Percentiles rank a stretch among this genome's conserved stretches.
phyloP scores from a whole-genome alignment of 2,888 invertebrate genomes.

The Trilocha varians region DNA sequence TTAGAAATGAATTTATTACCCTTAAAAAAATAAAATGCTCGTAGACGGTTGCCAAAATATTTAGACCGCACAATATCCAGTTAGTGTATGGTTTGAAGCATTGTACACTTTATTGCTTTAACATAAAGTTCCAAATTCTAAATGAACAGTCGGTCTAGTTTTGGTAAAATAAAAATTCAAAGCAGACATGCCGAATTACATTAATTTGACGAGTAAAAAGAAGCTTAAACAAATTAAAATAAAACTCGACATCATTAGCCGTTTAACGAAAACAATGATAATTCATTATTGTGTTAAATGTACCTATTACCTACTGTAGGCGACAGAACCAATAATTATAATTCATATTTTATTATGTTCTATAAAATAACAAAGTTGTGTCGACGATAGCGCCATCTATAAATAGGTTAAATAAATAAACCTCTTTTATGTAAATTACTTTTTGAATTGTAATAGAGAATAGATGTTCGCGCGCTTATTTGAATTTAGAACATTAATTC shows the following conservation, averaged over 20 bases:
- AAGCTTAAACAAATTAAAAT: not conserved
- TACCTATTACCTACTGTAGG: no score
- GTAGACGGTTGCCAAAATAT: conserved; percentile 1
- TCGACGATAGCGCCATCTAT: no score
- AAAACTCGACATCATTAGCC: not conserved
- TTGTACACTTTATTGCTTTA: not conserved
- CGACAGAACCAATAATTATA: no score
- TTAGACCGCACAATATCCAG: not conserved
- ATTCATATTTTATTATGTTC: no score
- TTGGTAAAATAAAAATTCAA: not conserved
- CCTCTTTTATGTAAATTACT: no score
- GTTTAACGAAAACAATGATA: not conserved
- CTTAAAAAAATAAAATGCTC: conserved; percentile 3
- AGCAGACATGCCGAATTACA: not conserved
- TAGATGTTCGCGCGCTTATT: no score
- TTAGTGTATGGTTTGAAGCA: not conserved
- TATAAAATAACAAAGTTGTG: no score
- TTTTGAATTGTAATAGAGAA: no score
- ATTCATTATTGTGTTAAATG: not conserved
- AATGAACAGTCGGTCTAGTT: not conserved
- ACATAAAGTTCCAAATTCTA: not conserved
- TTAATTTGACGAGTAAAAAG: not conserved
- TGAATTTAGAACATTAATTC: no score
- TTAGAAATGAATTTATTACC: conserved; percentile 3
- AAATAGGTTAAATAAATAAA: no score